Evolutionary conservation across 1,140 invertebrate genomes (phyloP).

Genomic region (Halyomorpha halys): DNA sequence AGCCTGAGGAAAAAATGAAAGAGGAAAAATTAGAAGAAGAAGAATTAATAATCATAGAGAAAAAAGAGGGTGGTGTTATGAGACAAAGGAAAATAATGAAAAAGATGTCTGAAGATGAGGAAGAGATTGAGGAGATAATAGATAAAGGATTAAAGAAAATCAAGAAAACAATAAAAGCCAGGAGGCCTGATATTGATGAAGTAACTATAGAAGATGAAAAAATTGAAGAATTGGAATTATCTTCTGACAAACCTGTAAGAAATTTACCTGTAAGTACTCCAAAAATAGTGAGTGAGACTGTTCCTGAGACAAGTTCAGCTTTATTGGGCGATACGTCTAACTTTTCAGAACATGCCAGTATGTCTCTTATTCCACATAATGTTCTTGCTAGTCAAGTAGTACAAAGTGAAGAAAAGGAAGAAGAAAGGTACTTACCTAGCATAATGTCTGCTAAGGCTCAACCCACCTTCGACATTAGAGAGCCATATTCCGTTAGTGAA

Average conservation of each 20-base stretch:
- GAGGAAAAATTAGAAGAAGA: slow-evolving; percentile 26
- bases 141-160: slow-evolving; percentile 34
- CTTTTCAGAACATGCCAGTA: slow-evolving; percentile 21
- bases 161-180: slow-evolving; percentile 34
- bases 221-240: slow-evolving; percentile 30
- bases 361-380: slow-evolving; percentile 27
- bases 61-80: slow-evolving; percentile 33
- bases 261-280: slow-evolving; percentile 32
- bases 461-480: slow-evolving; percentile 43
- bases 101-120: slow-evolving; percentile 31
- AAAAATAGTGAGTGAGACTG: slow-evolving; percentile 30
- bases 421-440: slow-evolving; percentile 32
- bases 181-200: slow-evolving; percentile 33
- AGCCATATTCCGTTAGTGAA: slow-evolving; percentile 50
- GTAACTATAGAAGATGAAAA: slow-evolving; percentile 35
- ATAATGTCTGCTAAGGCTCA: slow-evolving; percentile 38
- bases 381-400: slow-evolving; percentile 34
- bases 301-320: slow-evolving; percentile 29
- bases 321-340: slow-evolving; percentile 27
- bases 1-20: slow-evolving; percentile 26
- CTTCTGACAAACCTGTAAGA: slow-evolving; percentile 27
- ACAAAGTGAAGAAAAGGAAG: slow-evolving; percentile 42
- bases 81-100: slow-evolving; percentile 32
- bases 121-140: slow-evolving; percentile 28
- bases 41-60: slow-evolving; percentile 35